phyloP scores from a whole-genome alignment of 2,113 vertebrate genomes.

The Petrocephalus zakoni region DNA sequence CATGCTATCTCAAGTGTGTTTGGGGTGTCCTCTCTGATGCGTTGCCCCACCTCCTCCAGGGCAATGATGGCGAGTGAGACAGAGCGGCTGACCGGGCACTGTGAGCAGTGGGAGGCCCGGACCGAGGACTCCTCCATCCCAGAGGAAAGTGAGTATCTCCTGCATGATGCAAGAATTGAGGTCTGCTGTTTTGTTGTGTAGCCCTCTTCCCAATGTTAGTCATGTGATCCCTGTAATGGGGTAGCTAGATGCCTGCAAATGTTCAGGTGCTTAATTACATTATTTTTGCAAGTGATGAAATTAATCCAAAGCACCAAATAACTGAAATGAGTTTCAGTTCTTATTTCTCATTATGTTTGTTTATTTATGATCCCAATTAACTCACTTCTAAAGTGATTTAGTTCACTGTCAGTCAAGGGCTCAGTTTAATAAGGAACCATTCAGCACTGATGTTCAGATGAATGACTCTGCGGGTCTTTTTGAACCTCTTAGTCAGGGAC shows the following conservation, averaged over 20 bases:
- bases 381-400: background rate
- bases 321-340: background rate
- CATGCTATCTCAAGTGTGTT: background rate
- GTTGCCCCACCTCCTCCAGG: conserved; percentile 47
- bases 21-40: background rate
- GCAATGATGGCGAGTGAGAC: conserved; percentile 66
- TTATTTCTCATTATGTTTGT: background rate
- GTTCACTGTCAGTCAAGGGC: background rate
- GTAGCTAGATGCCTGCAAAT: background rate
- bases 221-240: background rate
- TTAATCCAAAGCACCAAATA: background rate
- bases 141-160: conserved; percentile 74
- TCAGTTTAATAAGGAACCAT: background rate
- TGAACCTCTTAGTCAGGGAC: conserved; percentile 68
- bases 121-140: conserved; percentile 73
- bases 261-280: background rate
- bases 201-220: background rate
- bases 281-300: background rate
- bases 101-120: conserved; percentile 69
- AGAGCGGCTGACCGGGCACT: conserved; percentile 56
- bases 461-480: background rate
- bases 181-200: background rate
- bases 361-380: background rate
- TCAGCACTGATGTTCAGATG: background rate
- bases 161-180: background rate